A percentile compares a stretch with the other conserved stretches of the same genome.
These are phyloP conservation scores for Natrix natrix DNA, from an alignment of 2,797 vertebrate genomes.

Conservation along the genomic window DNA sequence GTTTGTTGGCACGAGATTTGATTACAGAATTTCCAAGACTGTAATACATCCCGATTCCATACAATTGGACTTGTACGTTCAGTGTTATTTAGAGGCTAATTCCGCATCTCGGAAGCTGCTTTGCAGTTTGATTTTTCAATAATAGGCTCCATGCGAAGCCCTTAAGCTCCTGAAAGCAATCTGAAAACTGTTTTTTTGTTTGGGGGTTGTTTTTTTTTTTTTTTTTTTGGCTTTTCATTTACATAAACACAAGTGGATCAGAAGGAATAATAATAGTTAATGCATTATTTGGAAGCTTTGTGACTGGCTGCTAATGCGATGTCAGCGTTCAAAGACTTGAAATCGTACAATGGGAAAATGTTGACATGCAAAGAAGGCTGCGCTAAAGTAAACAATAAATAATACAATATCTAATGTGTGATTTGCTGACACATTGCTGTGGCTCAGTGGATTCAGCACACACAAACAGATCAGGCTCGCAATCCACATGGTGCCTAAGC, in stretches of 20 bases:
- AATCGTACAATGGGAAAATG: slow-evolving; percentile 25
- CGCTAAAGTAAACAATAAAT: slow-evolving; percentile 53
- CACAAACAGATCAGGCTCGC: slow-evolving; percentile 55
- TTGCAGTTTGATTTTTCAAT: slow-evolving; percentile 76
- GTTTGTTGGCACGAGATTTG: slow-evolving; percentile 61
- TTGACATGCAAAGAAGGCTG: not conserved
- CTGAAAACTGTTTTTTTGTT: slow-evolving; percentile 54
- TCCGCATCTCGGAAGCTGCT: slow-evolving; percentile 71
- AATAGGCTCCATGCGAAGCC: slow-evolving; percentile 71
- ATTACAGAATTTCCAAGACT: slow-evolving; percentile 49
- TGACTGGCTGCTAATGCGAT: slow-evolving; percentile 38
- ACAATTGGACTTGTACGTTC: not conserved
- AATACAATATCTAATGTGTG: slow-evolving; percentile 36
- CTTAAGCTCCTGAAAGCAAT: slow-evolving; percentile 75
- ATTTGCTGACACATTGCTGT: slow-evolving; percentile 6
- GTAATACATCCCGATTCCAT: slow-evolving; percentile 36
- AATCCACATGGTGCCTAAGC: slow-evolving; percentile 42
- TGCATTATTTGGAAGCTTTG: slow-evolving; percentile 51
- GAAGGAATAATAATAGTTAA: slow-evolving; percentile 59
- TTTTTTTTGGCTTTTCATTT: slow-evolving; percentile 70
- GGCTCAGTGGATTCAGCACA: not conserved
- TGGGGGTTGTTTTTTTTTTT: slow-evolving; percentile 10
- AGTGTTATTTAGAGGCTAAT: slow-evolving; percentile 64
- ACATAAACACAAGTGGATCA: slow-evolving; percentile 71
- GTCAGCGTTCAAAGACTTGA: slow-evolving; percentile 43